These are phyloP conservation scores for Atethmia centrago DNA, from an alignment of 2,888 invertebrate species.

Conservation along the genomic window DNA sequence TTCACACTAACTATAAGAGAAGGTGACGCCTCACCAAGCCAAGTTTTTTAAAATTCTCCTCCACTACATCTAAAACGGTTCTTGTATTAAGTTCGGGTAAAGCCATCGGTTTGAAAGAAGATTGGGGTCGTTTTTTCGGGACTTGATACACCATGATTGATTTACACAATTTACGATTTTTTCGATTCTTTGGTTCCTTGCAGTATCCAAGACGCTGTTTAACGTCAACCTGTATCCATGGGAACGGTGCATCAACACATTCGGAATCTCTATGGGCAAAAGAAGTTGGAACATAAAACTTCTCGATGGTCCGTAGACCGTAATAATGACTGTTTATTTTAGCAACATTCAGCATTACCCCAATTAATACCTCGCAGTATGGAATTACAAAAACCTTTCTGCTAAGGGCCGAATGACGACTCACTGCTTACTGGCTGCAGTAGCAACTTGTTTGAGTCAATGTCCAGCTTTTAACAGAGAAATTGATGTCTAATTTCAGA, in stretches of 20 bases:
- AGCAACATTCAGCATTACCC: too few species aligned
- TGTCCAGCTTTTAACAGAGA: too few species aligned
- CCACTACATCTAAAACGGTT: constrained; percentile 82
- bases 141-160: constrained; percentile 24
- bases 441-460: too few species aligned
- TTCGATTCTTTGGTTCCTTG: constrained; percentile 20
- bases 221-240: constrained; percentile 60
- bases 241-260: constrained; percentile 31
- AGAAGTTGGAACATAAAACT: not conserved
- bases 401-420: too few species aligned
- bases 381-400: too few species aligned
- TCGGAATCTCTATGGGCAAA: not conserved
- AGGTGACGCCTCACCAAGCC: constrained; percentile 78
- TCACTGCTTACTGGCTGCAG: too few species aligned
- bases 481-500: too few species aligned
- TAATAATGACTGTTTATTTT: not conserved
- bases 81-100: constrained; percentile 82
- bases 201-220: constrained; percentile 39
- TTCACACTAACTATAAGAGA: not conserved
- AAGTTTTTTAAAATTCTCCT: constrained; percentile 80
- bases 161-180: constrained; percentile 11
- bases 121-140: constrained; percentile 16
- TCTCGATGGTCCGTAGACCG: not conserved
- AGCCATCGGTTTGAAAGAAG: constrained; percentile 45
- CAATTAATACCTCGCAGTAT: too few species aligned